Conservation (phyloP, 2,888 invertebrate species). For the Drosophila falleni region DNA sequence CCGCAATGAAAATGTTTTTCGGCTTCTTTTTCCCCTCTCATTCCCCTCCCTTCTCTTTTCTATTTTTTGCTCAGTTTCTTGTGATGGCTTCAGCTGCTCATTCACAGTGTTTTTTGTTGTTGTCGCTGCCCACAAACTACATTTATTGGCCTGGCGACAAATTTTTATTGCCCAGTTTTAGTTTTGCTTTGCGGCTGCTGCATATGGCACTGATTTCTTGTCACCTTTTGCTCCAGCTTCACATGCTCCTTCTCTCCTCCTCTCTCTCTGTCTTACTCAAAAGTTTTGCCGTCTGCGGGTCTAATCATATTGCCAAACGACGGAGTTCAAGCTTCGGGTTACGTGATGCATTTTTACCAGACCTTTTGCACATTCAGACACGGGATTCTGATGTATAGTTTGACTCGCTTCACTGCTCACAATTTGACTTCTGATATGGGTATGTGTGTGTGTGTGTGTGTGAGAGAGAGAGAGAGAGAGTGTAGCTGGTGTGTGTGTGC, state of each 20-base stretch:
- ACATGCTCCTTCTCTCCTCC: neutral
- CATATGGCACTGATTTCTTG: constrained; percentile 66
- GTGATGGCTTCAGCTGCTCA: constrained; percentile 31
- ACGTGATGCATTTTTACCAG: constrained; percentile 75
- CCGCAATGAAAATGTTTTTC: constrained; percentile 68
- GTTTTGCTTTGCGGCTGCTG: constrained; percentile 62
- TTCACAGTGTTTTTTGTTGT: constrained; percentile 10
- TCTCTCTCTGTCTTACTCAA: constrained; percentile 1
- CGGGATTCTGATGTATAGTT: constrained; percentile 41
- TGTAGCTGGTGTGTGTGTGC: constrained; percentile 17
- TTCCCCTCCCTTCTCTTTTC: constrained; percentile 12
- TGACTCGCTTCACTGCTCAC: constrained; percentile 60
- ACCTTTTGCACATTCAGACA: constrained; percentile 30
- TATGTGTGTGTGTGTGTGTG: constrained; percentile 23
- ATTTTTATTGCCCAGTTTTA: constrained; percentile 75
- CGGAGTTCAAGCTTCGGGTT: constrained; percentile 45
- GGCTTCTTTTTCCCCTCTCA: constrained; percentile 1
- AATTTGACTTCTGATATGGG: constrained; percentile 75
- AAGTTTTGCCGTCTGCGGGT: constrained; percentile 61
- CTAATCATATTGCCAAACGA: constrained; percentile 72
- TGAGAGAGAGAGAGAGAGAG: constrained; percentile 27
- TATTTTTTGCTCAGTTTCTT: neutral
- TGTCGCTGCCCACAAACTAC: constrained; percentile 40
- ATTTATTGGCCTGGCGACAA: constrained; percentile 78
- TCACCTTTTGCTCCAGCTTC: constrained; percentile 22